Base-by-base conservation (phyloP, 2,113 vertebrate species). In the Hippopotamus amphibius region DNA sequence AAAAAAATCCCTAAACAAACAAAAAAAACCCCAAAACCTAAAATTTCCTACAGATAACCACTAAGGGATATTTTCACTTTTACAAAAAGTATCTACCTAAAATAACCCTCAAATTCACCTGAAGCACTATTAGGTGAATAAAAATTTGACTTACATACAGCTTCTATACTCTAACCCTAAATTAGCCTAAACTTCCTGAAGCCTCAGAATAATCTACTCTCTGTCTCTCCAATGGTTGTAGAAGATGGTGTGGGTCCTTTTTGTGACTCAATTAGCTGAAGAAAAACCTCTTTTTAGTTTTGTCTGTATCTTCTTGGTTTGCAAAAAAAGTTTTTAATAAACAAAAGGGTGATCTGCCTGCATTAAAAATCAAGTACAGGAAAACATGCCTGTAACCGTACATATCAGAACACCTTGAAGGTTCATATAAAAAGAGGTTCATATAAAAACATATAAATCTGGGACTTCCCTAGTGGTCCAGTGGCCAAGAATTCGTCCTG, bases 1-100 rank as follows among this genome's bases (percentile, higher is more conserved):
- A 80, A 88, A 76, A 83, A 80, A 88, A 92, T 68, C 1, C 22
- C 50, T 7, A 63, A 89, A 76, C n/a, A 24, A 30, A 61, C 22
- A 9, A 61, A 88, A 85, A 68, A 53, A n/a, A 2, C 0, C 19
- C 55, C 0, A 65, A 88, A 68, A 26, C 12, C 19, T 53, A 26
- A 63, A 71, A 63, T 82, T 96, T 82, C 50, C 77, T 55, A 69
- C n/a, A 90, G 82, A 86, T 91, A 77, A 66, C 28, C 15, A 82
- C n/a, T 59, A 76, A 3, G 11, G 26, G 15, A 63, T 88, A 43
- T 48, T 66, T 13, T 91, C 10, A 95, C 61, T 94, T 94, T 80
- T 37, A 95, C 12, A 55, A 85, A 85, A 90, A 88, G 33, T 33
- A 88, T 41, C 22, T 28, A 84, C 50, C 33, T 69, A 87, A 50